Evolutionary conservation across 1,140 invertebrate genomes (phyloP).

Genomic region (Drosophila dunni): DNA sequence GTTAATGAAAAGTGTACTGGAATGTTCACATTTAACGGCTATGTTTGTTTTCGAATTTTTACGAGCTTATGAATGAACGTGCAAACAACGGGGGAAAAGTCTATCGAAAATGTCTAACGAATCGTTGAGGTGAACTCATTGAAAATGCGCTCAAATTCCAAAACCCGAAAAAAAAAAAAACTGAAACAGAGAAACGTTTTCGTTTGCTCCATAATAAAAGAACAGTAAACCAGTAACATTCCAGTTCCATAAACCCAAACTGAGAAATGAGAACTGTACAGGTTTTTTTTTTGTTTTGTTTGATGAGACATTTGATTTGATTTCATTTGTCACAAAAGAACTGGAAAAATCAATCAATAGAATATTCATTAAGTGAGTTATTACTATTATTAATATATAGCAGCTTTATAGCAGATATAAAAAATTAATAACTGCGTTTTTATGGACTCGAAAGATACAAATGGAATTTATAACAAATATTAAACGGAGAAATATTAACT

Average conservation of each 20-base stretch:
- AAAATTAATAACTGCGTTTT: not conserved
- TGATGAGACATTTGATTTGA: constrained; percentile 5
- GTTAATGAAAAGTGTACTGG: constrained; percentile 74
- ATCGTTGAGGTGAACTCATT: constrained; percentile 24
- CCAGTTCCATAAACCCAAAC: constrained; percentile 19
- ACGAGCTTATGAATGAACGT: constrained; percentile 73
- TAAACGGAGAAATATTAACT: too few relatives aligned
- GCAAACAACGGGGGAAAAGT: constrained; percentile 46
- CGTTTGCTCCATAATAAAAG: constrained; percentile 8
- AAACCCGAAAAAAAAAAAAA: not conserved
- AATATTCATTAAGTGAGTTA: constrained; percentile 13
- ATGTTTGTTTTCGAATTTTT: constrained; percentile 62
- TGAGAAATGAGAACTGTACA: not conserved
- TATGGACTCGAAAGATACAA: too few relatives aligned
- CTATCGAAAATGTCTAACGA: constrained; percentile 19
- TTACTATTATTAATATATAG: constrained; percentile 1
- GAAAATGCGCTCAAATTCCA: constrained; percentile 29
- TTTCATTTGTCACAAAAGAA: constrained; percentile 8
- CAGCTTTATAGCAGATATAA: not conserved
- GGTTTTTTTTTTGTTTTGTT: constrained; percentile 1
- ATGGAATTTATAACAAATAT: too few relatives aligned
- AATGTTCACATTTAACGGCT: constrained; percentile 54
- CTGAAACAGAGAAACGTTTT: constrained; percentile 7
- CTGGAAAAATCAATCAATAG: constrained; percentile 21
- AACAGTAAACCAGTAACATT: constrained; percentile 20